These are phyloP conservation scores for Bucco capensis DNA, from an alignment of 2,113 vertebrate species.

Conservation along the genomic window DNA sequence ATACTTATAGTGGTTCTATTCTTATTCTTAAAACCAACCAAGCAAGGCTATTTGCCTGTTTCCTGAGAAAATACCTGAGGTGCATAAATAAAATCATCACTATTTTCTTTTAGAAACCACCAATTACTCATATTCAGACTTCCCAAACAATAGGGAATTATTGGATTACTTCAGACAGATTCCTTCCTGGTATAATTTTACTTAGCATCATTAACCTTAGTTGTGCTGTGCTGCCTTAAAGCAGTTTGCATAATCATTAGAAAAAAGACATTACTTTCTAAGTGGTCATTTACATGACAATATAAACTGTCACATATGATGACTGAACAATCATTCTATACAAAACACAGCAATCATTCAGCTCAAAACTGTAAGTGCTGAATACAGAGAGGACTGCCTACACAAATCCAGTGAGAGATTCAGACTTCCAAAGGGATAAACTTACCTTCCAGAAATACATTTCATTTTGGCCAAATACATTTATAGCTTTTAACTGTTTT, in stretches of 20 bases:
- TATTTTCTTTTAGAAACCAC: neutral
- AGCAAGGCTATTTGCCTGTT: neutral
- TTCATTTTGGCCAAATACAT: neutral
- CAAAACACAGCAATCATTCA: neutral
- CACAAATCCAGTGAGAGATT: neutral
- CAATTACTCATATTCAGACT: neutral
- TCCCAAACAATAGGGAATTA: neutral
- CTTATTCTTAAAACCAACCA: neutral
- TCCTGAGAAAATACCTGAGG: slow-evolving; percentile 18
- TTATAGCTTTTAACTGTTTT: neutral
- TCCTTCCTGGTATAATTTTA: neutral
- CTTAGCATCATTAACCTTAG: neutral
- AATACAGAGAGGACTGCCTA: neutral
- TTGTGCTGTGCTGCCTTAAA: neutral
- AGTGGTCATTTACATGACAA: neutral
- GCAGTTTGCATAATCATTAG: neutral
- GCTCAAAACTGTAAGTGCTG: neutral
- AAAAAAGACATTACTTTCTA: neutral
- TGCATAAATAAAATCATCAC: neutral
- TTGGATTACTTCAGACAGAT: neutral
- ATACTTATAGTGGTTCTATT: neutral
- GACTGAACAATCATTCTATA: neutral
- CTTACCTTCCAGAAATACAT: neutral
- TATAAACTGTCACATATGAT: neutral
- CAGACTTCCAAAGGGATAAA: neutral